Evolutionary conservation across 2,797 vertebrate species (phyloP).

Genomic region (Melanotaenia trifasciata): DNA sequence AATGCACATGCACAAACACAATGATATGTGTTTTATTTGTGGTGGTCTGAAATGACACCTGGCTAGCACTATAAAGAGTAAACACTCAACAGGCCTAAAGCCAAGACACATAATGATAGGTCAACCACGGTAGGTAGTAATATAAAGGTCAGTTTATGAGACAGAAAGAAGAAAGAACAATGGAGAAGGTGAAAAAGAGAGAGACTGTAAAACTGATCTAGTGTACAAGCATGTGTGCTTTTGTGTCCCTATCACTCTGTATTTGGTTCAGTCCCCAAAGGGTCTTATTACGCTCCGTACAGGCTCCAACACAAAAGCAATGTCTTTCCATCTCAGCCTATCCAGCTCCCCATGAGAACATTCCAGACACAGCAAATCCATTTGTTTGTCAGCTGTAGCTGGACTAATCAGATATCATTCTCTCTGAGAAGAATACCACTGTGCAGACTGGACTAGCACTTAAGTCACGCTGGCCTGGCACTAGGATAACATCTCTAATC

Average conservation of each 20-base stretch:
- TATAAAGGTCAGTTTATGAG: constrained; percentile 64
- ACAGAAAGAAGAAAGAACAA: constrained; percentile 20
- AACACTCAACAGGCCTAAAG: constrained; percentile 35
- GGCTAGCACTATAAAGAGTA: constrained; percentile 47
- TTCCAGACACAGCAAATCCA: constrained; percentile 79
- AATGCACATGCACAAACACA: not conserved
- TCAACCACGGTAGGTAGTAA: constrained; percentile 15
- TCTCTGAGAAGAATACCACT: constrained; percentile 61
- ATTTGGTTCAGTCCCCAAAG: constrained; percentile 81
- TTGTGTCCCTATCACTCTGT: constrained; percentile 73
- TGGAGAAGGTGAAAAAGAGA: constrained; percentile 16
- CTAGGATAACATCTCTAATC: constrained; percentile 54
- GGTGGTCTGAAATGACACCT: constrained; percentile 37
- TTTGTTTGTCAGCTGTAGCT: constrained; percentile 79
- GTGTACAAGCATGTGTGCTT: constrained; percentile 74
- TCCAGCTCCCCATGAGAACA: constrained; percentile 75
- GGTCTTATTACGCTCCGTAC: constrained; percentile 78
- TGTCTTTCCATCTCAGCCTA: constrained; percentile 67
- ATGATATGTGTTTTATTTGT: constrained; percentile 20
- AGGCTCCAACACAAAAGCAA: constrained; percentile 73
- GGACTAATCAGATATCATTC: constrained; percentile 80
- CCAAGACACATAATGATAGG: constrained; percentile 51
- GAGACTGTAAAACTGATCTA: constrained; percentile 69
- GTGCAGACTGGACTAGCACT: constrained; percentile 46
- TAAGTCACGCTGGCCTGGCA: constrained; percentile 39